Evolutionary conservation across 2,888 invertebrate species (phyloP), one percentile per base, ranked within the genome.

Genomic region (Pseudococcus viburni): DNA sequence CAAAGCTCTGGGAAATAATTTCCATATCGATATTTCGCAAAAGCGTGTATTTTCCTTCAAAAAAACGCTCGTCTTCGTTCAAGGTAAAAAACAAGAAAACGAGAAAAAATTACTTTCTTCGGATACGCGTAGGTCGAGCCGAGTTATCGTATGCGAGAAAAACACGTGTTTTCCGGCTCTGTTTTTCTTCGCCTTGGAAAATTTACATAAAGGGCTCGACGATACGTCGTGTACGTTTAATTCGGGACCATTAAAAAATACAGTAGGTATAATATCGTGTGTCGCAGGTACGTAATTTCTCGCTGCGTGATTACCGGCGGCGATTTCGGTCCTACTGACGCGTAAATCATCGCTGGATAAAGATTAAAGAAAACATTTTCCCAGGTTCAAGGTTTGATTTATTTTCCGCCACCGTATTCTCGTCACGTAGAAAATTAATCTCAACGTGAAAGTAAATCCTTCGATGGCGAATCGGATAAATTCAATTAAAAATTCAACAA

Each of bases 401-500:
- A 64, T 64, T 64, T 64, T 64, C 22, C 64, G 12, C 64, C 64
- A 11, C 9, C 64, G 19, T 73, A 73, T 73, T 73, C 73, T 73
- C 73, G 33, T 73, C 73, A 73, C 73, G 73, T 73, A 26, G 33
- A 26, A 73, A 33, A 73, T 73, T 73, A 73, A 73, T 73, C 73
- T 73, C 39, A 73, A 73, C 73, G 73, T 73, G 33, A 73, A 73
- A 73, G 73, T 73, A 73, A 73, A 73, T 73, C 73, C 73, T 73
- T 73, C 73, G 33, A 73, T 33, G 73, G 8, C 6, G 73, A 73
- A 73, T 73, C 33, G 73, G 73, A 73, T 73, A 73, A 73, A 73
- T 73, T 73, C 73, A 73, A 73, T 73, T 73, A 73, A 73, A 73
- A 73, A 73, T 73, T 73, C 39, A 33, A 17, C 26, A 17, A 73